Percentiles rank a stretch among this genome's conserved stretches.
These are phyloP conservation scores for Sterrhoptilus dennistouni DNA, from an alignment of 2,113 vertebrate species.

Conservation along the genomic window DNA sequence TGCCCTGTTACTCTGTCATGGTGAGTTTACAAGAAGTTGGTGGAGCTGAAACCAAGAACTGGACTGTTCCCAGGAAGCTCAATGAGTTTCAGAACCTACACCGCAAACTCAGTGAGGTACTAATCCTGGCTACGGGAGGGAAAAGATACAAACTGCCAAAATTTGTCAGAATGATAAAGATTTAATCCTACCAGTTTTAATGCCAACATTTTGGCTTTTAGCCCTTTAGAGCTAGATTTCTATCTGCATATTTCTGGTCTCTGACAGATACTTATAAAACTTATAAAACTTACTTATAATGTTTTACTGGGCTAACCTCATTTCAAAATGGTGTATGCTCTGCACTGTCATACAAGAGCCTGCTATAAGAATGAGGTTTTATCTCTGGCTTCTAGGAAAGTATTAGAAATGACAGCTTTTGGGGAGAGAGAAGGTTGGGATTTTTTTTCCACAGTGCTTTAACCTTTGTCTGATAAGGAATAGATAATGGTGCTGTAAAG, in stretches of 20 bases:
- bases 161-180: background rate
- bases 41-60: slow-evolving; percentile 83
- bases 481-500: background rate
- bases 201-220: background rate
- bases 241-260: background rate
- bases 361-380: background rate
- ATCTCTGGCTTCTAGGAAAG: background rate
- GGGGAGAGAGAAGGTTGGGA: background rate
- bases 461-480: background rate
- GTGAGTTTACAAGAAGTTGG: slow-evolving; percentile 88
- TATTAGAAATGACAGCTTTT: background rate
- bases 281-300: background rate
- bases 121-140: background rate
- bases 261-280: background rate
- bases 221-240: background rate
- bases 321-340: background rate
- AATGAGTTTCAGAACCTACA: slow-evolving; percentile 95
- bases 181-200: background rate
- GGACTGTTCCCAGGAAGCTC: slow-evolving; percentile 92
- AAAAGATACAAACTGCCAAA: background rate
- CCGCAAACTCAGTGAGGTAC: slow-evolving; percentile 95
- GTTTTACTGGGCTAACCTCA: background rate
- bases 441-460: background rate
- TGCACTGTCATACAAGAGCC: background rate
- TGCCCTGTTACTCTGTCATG: slow-evolving; percentile 88